phyloP scores from a whole-genome alignment of 30 jellyfish, hydroid and myxozoan genomes.

The Catostylus mosaicus region DNA sequence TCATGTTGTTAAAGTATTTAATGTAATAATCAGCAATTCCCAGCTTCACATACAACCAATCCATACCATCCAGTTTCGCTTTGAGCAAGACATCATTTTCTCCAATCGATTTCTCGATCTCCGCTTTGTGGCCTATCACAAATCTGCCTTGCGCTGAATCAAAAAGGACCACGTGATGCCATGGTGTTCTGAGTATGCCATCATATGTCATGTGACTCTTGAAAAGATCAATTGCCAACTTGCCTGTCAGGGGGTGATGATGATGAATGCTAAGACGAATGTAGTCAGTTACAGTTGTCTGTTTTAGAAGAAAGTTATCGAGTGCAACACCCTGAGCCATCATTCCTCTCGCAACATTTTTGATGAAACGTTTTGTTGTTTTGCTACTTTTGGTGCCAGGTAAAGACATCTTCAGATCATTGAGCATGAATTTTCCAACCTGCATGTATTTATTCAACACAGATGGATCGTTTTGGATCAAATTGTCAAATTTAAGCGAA shows the following conservation, averaged over 20 bases:
- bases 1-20: background rate
- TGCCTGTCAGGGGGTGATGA: conserved; percentile 58
- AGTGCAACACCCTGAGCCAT: conserved; percentile 67
- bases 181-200: conserved; percentile 65
- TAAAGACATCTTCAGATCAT: conserved; percentile 26
- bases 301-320: conserved; percentile 43
- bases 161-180: conserved; percentile 61
- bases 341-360: conserved; percentile 54
- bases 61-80: conserved; percentile 10
- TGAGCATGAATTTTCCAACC: conserved; percentile 44
- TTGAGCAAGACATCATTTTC: background rate
- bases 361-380: conserved; percentile 25
- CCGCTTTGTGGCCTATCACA: conserved; percentile 25
- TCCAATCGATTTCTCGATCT: background rate
- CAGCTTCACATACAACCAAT: conserved; percentile 35
- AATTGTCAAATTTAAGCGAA: conserved; percentile 15
- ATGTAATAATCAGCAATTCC: no score
- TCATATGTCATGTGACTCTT: conserved; percentile 3
- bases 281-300: conserved; percentile 3
- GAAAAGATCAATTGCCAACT: conserved; percentile 49
- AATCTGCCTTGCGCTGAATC: conserved; percentile 42
- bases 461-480: conserved; percentile 4
- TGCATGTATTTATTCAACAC: conserved; percentile 31
- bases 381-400: conserved; percentile 39
- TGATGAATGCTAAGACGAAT: conserved; percentile 63